These are phyloP conservation scores for Rhinopithecus roxellana DNA, from an alignment of 2,113 vertebrate species.

Conservation along the genomic window DNA sequence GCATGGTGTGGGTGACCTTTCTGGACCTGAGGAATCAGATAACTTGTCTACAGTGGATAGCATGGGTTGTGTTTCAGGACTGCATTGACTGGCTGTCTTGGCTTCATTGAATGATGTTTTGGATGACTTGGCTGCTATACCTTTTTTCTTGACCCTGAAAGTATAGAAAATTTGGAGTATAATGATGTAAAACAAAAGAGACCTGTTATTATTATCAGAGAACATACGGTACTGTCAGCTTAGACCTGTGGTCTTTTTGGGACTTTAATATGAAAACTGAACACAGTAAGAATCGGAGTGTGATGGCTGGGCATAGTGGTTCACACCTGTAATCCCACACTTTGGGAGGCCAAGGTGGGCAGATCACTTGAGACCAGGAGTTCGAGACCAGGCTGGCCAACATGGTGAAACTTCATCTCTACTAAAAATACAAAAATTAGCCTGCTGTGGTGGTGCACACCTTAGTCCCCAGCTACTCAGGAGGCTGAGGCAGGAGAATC, in stretches of 20 bases:
- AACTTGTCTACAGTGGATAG: neutral
- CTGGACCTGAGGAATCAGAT: neutral
- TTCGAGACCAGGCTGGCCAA: no score
- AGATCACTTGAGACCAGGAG: no score
- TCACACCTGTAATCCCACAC: no score
- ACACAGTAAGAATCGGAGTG: neutral
- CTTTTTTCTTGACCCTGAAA: conserved; percentile 34
- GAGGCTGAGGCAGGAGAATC: no score
- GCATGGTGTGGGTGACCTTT: neutral
- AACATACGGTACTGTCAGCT: neutral
- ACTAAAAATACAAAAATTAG: no score
- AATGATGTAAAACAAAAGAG: conserved; percentile 7
- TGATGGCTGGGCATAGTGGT: neutral
- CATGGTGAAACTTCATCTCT: no score
- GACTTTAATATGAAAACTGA: conserved; percentile 22
- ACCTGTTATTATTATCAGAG: neutral
- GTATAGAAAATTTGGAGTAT: conserved; percentile 26
- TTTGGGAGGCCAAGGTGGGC: no score
- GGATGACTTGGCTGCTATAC: neutral
- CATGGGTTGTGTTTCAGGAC: neutral
- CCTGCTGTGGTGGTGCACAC: no score
- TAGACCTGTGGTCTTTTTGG: neutral
- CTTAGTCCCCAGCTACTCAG: no score
- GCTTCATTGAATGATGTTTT: neutral
- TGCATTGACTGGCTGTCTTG: neutral